Evolutionary conservation across 1,140 invertebrate species (phyloP).

Genomic region (Chlorops oryzae): DNA sequence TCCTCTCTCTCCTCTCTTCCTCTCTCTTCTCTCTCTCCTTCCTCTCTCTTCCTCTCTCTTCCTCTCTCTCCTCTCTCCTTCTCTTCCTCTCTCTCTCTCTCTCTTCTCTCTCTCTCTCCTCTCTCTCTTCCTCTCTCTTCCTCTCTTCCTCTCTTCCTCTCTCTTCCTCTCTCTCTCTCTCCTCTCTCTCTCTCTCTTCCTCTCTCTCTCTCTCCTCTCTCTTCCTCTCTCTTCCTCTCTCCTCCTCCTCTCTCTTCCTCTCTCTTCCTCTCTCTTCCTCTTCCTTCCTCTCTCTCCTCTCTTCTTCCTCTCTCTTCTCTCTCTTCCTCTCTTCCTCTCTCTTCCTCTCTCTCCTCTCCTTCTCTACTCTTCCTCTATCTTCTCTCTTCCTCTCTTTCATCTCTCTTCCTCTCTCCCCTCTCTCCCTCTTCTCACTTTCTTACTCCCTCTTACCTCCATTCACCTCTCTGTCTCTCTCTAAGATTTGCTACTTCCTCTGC

Average conservation of each 20-base stretch:
- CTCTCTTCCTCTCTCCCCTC: background rate
- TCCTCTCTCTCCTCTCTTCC: no score
- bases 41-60: no score
- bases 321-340: background rate
- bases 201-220: background rate
- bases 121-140: background rate
- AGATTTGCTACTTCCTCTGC: no score
- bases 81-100: background rate
- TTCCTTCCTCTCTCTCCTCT: background rate
- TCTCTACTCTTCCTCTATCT: background rate
- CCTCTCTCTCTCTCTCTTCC: background rate
- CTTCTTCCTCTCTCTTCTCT: background rate
- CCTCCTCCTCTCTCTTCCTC: background rate
- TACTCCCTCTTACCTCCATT: background rate
- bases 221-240: background rate
- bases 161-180: background rate
- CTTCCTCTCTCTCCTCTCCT: background rate
- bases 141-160: background rate
- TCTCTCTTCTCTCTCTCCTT: no score
- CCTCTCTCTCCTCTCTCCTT: no score
- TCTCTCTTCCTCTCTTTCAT: background rate
- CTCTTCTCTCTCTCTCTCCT: background rate
- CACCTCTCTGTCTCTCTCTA: no score
- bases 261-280: background rate
- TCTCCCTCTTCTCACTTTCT: background rate